Conservation (phyloP, 2,888 invertebrate genomes). For the Acholoe squamosa region DNA sequence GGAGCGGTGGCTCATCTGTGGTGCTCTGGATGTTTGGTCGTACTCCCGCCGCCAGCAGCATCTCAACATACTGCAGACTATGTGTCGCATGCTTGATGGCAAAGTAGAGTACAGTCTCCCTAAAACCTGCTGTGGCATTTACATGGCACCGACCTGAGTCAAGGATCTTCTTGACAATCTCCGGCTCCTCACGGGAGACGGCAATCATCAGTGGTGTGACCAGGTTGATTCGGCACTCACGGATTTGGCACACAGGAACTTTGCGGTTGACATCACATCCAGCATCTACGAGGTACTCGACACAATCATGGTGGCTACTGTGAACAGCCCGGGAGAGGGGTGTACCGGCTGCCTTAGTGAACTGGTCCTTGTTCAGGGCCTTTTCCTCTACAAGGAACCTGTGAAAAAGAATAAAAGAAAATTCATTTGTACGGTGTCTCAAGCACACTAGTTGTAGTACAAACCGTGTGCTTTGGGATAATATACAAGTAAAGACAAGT, state of each 20-base stretch:
- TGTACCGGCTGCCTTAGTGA: not conserved
- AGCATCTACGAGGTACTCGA: not conserved
- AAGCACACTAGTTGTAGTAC: too few species aligned
- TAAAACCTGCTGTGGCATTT: not conserved
- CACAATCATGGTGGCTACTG: not conserved
- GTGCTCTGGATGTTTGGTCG: slow-evolving; percentile 19
- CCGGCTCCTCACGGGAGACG: not conserved
- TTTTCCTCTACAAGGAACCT: not conserved
- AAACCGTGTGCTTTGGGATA: too few species aligned
- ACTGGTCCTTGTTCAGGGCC: not conserved
- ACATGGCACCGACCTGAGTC: not conserved
- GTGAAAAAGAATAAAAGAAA: not conserved
- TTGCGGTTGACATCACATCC: slow-evolving; percentile 27
- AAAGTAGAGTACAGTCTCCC: not conserved
- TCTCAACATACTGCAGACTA: not conserved
- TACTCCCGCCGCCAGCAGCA: not conserved
- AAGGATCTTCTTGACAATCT: not conserved
- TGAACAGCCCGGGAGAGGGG: slow-evolving; percentile 24
- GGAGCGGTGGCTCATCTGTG: slow-evolving; percentile 18
- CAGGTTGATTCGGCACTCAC: slow-evolving; percentile 22
- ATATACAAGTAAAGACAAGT: too few species aligned
- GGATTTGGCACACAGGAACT: slow-evolving; percentile 26
- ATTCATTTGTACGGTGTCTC: too few species aligned
- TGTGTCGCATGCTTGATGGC: not conserved
- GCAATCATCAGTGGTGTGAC: slow-evolving; percentile 42